These are phyloP conservation scores for Falco biarmicus DNA, from an alignment of 2,797 vertebrate species.

Conservation along the genomic window DNA sequence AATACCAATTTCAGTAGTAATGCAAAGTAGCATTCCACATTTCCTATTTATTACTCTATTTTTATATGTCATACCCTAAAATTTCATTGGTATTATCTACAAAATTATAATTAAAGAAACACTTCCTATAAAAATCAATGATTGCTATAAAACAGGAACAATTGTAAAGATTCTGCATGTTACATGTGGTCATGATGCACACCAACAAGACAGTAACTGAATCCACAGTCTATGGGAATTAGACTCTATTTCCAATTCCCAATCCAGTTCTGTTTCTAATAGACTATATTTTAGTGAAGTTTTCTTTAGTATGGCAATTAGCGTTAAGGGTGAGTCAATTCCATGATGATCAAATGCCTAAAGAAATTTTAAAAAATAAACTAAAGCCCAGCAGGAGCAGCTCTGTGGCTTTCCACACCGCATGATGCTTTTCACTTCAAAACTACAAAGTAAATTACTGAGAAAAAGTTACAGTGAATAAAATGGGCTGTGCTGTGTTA, in stretches of 20 bases:
- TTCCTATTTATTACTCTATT: background rate
- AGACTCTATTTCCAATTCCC: background rate
- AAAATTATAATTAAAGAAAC: background rate
- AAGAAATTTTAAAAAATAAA: slow-evolving; percentile 63
- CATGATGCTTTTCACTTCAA: slow-evolving; percentile 66
- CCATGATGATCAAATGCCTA: slow-evolving; percentile 49
- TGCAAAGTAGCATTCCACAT: background rate
- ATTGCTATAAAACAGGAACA: background rate
- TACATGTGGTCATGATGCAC: background rate
- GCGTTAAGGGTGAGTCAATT: slow-evolving; percentile 36
- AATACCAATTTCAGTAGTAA: background rate
- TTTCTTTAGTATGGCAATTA: slow-evolving; percentile 53
- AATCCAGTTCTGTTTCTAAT: background rate
- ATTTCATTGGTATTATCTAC: background rate
- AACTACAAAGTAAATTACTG: slow-evolving; percentile 70
- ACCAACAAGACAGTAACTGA: background rate
- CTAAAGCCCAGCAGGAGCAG: slow-evolving; percentile 58
- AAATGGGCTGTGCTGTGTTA: slow-evolving; percentile 53
- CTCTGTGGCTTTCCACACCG: slow-evolving; percentile 45
- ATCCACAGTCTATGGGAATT: background rate
- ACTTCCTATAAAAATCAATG: background rate
- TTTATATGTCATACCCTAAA: accelerated
- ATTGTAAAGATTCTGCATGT: background rate
- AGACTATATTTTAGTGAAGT: background rate
- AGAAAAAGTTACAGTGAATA: slow-evolving; percentile 68